These are phyloP conservation scores for Jaculus jaculus DNA, from an alignment of 2,113 vertebrate genomes.

Conservation along the genomic window DNA sequence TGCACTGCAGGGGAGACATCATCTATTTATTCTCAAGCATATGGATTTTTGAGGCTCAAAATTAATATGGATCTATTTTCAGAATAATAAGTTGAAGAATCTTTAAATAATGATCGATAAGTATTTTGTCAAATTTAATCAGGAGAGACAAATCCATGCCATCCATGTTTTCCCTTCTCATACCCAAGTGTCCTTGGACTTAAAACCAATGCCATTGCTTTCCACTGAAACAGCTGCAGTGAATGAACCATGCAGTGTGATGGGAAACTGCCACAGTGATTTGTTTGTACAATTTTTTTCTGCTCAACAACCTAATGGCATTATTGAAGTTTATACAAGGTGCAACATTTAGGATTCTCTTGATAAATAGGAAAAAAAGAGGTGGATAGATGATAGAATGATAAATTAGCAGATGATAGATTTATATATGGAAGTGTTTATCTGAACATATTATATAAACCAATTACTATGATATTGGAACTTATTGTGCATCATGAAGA, in stretches of 20 bases:
- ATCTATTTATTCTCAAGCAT: background rate
- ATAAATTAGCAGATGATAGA: background rate
- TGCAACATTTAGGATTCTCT: background rate
- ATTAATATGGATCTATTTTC: constrained; percentile 26
- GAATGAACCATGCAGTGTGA: background rate
- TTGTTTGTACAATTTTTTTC: background rate
- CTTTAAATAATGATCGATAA: constrained; percentile 5
- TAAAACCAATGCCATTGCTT: background rate
- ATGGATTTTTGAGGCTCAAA: background rate
- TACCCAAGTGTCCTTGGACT: background rate
- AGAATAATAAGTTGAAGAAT: background rate
- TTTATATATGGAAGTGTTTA: background rate
- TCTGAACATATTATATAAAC: background rate
- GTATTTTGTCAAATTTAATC: constrained; percentile 14
- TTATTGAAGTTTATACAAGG: background rate
- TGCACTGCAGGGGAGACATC: background rate
- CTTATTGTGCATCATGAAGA: background rate
- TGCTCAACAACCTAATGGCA: background rate
- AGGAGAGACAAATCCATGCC: background rate
- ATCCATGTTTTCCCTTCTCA: background rate
- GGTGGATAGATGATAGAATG: background rate
- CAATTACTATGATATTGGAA: background rate
- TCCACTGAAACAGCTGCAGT: background rate
- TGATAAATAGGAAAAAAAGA: background rate
- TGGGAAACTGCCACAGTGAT: too few species aligned